Conservation (phyloP, 2,888 invertebrate genomes). For the Amaurobius ferox region DNA sequence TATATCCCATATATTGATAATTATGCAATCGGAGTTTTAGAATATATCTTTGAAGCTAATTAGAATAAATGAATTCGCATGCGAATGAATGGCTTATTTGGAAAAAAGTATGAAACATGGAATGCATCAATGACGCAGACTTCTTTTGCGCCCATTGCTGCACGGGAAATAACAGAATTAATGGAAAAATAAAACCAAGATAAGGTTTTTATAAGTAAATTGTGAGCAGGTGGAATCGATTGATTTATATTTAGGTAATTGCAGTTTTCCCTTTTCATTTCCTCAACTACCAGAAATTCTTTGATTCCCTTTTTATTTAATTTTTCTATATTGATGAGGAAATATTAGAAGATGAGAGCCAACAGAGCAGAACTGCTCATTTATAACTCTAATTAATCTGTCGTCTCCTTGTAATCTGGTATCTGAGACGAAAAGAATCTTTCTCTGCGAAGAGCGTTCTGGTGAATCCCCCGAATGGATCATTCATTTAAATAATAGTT, state of each 20-base stretch:
- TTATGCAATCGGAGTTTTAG: not conserved
- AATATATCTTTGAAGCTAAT: not conserved
- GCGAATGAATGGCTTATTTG: not conserved
- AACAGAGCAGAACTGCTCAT: constrained; percentile 14
- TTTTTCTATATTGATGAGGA: not conserved
- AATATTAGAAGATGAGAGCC: constrained; percentile 14
- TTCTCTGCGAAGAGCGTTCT: not conserved
- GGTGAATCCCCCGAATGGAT: not conserved
- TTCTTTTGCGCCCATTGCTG: not conserved
- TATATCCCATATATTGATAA: not conserved
- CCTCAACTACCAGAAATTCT: not conserved
- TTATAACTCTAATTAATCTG: constrained; percentile 12
- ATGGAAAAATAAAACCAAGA: not conserved
- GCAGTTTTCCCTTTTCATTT: not conserved
- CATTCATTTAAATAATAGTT: not conserved
- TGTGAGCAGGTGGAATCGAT: not conserved
- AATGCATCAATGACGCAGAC: not conserved
- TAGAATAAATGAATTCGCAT: not conserved
- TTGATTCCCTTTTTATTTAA: constrained; percentile 11
- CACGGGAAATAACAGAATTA: not conserved
- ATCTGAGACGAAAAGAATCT: constrained; percentile 2
- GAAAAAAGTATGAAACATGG: not conserved
- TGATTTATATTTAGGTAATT: not conserved
- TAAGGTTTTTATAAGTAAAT: not conserved
- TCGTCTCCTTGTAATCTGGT: constrained; percentile 7